Evolutionary conservation across 2,113 vertebrate species (phyloP).

Genomic region (Oryzias javanicus): DNA sequence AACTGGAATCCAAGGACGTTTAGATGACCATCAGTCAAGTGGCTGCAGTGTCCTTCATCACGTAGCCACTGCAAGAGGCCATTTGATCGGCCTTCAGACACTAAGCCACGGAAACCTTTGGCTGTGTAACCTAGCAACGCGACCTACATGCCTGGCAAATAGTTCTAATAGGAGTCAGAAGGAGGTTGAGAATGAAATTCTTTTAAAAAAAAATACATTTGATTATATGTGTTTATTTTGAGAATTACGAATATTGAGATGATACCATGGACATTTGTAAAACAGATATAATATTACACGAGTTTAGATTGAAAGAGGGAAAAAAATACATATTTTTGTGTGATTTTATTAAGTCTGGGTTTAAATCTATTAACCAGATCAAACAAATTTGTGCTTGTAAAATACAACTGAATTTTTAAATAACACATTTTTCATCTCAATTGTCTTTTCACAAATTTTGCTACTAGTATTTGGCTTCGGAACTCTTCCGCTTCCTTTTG

Average conservation of each 20-base stretch:
- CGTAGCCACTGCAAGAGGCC: neutral
- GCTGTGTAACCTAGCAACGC: constrained; percentile 19
- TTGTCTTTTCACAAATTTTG: no score
- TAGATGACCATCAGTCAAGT: constrained; percentile 11
- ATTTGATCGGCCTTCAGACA: neutral
- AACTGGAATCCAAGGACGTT: constrained; percentile 9
- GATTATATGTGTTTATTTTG: neutral
- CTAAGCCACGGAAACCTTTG: neutral
- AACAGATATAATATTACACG: no score
- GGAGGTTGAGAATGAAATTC: neutral
- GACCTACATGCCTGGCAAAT: neutral
- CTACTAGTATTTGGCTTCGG: no score
- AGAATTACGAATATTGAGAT: neutral
- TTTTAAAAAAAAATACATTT: neutral
- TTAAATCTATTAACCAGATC: no score
- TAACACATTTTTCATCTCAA: no score
- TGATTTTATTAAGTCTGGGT: neutral
- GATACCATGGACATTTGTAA: neutral
- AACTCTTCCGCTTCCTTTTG: no score
- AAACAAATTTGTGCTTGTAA: no score
- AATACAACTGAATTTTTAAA: no score
- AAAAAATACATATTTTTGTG: neutral
- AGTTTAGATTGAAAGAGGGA: neutral
- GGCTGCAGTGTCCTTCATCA: constrained; percentile 24
- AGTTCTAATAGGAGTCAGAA: neutral